Evolutionary conservation across 1,140 invertebrate species (phyloP).

Genomic region (Drosophila virilis): DNA sequence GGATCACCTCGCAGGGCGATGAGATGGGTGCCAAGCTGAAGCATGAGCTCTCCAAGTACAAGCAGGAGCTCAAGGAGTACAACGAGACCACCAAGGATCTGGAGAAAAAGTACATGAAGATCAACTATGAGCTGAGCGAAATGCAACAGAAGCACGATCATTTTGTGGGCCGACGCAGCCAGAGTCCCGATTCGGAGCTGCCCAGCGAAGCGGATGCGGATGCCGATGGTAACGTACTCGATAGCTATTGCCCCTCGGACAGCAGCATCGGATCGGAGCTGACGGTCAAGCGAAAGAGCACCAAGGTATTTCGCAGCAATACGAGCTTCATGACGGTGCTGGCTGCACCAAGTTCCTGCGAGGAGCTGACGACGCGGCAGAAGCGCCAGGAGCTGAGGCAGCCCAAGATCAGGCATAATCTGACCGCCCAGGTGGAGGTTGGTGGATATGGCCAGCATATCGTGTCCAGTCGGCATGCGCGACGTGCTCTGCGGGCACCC

Average conservation of each 20-base stretch:
- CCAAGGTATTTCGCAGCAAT: conserved; percentile 45
- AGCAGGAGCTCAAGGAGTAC: conserved; percentile 76
- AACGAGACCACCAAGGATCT: conserved; percentile 76
- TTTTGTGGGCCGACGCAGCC: conserved; percentile 38
- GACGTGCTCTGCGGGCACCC: background rate
- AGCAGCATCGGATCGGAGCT: conserved; percentile 46
- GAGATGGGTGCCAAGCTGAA: conserved; percentile 70
- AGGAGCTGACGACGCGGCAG: background rate
- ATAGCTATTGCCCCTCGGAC: conserved; percentile 29
- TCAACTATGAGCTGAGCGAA: conserved; percentile 71
- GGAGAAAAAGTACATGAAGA: conserved; percentile 79
- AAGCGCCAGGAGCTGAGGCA: background rate
- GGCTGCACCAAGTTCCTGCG: conserved; percentile 35
- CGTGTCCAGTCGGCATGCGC: conserved; percentile 28
- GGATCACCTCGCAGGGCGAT: conserved; percentile 11
- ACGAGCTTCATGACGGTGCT: conserved; percentile 68
- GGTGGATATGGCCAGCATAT: conserved; percentile 8
- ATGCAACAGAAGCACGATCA: conserved; percentile 77
- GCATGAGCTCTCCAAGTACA: conserved; percentile 70
- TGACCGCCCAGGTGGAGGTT: conserved; percentile 23
- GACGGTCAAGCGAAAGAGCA: conserved; percentile 36
- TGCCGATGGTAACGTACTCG: conserved; percentile 4
- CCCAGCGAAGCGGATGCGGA: conserved; percentile 38
- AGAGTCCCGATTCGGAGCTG: conserved; percentile 13
- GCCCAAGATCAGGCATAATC: conserved; percentile 1